These are phyloP conservation scores for Stigmatopora argus DNA, from an alignment of 2,113 vertebrate species.

Conservation along the genomic window DNA sequence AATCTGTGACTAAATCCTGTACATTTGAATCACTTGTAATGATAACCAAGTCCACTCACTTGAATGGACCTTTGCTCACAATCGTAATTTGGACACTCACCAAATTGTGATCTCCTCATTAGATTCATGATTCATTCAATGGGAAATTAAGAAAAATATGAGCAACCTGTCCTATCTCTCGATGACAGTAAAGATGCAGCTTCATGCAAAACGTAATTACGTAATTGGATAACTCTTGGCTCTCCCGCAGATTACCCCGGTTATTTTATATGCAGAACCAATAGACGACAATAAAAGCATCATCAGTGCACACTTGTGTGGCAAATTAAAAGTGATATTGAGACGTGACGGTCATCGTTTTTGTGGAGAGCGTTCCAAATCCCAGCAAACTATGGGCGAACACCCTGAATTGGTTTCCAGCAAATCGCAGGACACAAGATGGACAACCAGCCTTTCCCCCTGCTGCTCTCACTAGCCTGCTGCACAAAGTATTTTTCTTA, in stretches of 20 bases:
- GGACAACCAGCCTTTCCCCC: too few species aligned
- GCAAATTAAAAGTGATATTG: slow-evolving; percentile 35
- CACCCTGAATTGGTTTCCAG: too few species aligned
- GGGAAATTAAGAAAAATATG: background rate
- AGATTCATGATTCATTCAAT: slow-evolving; percentile 1
- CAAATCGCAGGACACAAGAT: too few species aligned
- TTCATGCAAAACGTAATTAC: background rate
- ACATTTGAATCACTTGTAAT: background rate
- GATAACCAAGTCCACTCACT: background rate
- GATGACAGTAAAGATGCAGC: background rate
- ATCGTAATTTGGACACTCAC: background rate
- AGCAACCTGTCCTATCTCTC: background rate
- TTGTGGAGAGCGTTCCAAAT: slow-evolving; percentile 19
- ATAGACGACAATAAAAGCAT: slow-evolving; percentile 16
- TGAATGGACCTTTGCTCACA: background rate
- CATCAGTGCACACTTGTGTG: slow-evolving; percentile 27
- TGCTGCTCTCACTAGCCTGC: too few species aligned
- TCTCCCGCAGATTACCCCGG: background rate
- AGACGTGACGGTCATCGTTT: slow-evolving; percentile 3
- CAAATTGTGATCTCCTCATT: background rate
- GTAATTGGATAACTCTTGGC: background rate
- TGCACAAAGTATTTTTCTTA: too few species aligned
- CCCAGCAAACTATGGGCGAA: background rate
- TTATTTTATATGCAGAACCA: background rate
- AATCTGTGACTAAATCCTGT: too few species aligned